These are phyloP conservation scores for Habrosyne pyritoides DNA, from an alignment of 2,888 invertebrate genomes.

Conservation along the genomic window DNA sequence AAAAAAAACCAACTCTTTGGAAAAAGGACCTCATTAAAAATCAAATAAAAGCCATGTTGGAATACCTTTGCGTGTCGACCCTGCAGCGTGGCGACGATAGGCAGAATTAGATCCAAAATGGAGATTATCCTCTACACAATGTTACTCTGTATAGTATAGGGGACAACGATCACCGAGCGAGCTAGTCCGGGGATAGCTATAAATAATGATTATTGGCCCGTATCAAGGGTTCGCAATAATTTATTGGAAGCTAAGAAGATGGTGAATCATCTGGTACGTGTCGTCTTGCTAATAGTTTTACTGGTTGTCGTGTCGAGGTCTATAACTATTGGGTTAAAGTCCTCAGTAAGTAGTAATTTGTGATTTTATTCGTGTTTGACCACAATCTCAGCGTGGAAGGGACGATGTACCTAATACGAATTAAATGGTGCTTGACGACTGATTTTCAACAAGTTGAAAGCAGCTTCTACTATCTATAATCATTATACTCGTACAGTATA, in stretches of 20 bases:
- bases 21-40: background rate
- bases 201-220: slow-evolving; percentile 48
- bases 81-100: background rate
- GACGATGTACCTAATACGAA: no score
- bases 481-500: no score
- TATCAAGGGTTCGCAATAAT: slow-evolving; percentile 33
- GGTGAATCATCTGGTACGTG: slow-evolving; percentile 21
- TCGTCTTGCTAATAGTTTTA: background rate
- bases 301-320: no score
- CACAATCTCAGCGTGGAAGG: no score
- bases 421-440: no score
- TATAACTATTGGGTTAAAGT: no score
- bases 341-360: no score
- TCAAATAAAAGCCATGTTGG: background rate
- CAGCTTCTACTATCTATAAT: no score
- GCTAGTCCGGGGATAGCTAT: slow-evolving; percentile 38
- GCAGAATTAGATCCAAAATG: slow-evolving; percentile 4
- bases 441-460: no score
- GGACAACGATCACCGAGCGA: slow-evolving; percentile 39
- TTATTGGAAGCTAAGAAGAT: slow-evolving; percentile 32
- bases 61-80: background rate
- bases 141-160: slow-evolving; percentile 28
- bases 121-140: background rate
- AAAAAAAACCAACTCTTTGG: background rate
- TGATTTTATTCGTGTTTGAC: no score